These are phyloP conservation scores for Oligia strigilis DNA, from an alignment of 2,888 invertebrate species.

Conservation along the genomic window DNA sequence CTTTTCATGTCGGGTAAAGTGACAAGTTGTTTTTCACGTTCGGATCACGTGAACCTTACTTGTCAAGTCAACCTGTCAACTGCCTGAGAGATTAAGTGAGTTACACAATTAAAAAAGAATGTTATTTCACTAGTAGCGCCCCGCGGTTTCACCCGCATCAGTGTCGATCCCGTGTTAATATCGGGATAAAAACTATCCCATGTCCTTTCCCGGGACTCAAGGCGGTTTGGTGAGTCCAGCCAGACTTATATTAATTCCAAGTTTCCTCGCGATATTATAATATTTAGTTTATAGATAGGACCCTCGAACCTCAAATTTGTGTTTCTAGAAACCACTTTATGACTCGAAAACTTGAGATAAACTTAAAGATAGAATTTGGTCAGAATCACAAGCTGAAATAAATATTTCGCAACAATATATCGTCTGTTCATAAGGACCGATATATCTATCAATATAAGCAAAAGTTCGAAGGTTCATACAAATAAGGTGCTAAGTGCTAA, in stretches of 20 bases:
- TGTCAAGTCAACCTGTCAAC: background rate
- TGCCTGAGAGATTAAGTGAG: background rate
- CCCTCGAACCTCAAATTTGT: background rate
- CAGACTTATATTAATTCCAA: too few relatives aligned
- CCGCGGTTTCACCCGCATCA: too few relatives aligned
- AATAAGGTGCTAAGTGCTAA: conserved; percentile 47
- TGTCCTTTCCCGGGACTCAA: too few relatives aligned
- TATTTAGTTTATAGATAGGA: too few relatives aligned
- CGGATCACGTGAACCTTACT: background rate
- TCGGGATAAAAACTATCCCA: too few relatives aligned
- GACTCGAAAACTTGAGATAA: background rate
- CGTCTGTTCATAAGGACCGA: background rate
- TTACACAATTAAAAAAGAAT: too few relatives aligned
- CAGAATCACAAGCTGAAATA: background rate
- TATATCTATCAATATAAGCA: conserved; percentile 8
- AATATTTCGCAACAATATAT: background rate
- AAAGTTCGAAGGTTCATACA: conserved; percentile 20
- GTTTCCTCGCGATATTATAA: too few relatives aligned
- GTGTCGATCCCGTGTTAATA: too few relatives aligned
- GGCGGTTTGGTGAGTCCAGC: too few relatives aligned
- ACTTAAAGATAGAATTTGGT: background rate
- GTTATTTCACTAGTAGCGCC: too few relatives aligned
- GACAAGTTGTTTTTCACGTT: conserved; percentile 6
- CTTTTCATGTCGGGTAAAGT: background rate
- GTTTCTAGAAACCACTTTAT: background rate